Base-by-base conservation (phyloP, 2,113 vertebrate genomes). In the Carlito syrichta region DNA sequence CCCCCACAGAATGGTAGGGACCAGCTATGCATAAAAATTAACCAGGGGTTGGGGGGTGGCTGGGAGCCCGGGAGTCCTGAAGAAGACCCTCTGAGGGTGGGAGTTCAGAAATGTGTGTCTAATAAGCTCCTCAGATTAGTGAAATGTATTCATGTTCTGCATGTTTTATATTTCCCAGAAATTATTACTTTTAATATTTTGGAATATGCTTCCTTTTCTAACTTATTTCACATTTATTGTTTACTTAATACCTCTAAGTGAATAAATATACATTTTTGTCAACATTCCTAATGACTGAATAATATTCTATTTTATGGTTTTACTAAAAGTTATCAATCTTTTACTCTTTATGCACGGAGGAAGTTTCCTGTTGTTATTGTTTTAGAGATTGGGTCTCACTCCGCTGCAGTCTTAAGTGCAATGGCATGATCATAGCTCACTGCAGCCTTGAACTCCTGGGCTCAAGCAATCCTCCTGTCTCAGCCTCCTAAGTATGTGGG, bases 221-320 rank as follows among this genome's bases (percentile, higher is more conserved):
- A 97, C 96, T 97, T 98, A 97, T 97, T 96, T 94, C 79, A 58
- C 92, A 82, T 94, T 94, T 86, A 73, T 94, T 94, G 73, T 96
- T 95, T 96, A 88, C 90, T 95, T 94, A 90, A 87, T 62, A 96
- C 63, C 56, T 86, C 27, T 50, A 82, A 79, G 56, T 94, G 43
- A 96, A 96, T 97, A 97, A 98, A 96, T 76, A 76, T 3, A 40
- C 56, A 56, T 85, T 38, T 95, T 88, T 68, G 91, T 91, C 68
- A 82, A 79, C 45, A 86, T 74, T 73, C 71, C 88, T 56, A 76
- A 40, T 66, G 79, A 19, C 45, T 87, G 54, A 8, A 19, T 83
- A 79, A 50, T 79, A 73, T 7, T 94, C 38, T 91, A 2, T 91
- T 94, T 92, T 76, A 22, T 83, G 74, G 22, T 3, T 68, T 20